Evolutionary conservation across 2,113 vertebrate species (phyloP), one percentile per base, ranked within the genome.

Genomic region (Gobio gobio): DNA sequence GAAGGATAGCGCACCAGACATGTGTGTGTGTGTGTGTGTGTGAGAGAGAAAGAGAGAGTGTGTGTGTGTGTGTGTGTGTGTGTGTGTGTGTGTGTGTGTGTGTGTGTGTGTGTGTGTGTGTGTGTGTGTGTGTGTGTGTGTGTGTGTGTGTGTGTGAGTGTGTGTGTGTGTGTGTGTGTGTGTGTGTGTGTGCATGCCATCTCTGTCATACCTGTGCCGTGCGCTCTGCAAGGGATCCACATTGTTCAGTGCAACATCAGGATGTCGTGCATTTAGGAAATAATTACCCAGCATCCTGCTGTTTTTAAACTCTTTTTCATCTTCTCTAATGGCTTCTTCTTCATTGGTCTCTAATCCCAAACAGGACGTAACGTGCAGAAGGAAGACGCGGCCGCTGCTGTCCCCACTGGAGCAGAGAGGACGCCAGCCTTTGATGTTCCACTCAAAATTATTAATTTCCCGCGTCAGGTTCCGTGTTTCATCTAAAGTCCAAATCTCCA

Each of bases 331-430:
- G 93, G 95, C 91, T 95, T 93, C 95, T 94, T 92, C 95, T 95
- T 96, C 95, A 93, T 96, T 94, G 92, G 91, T 91, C 93, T 94
- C 95, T 94, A 94, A 95, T 96, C 91, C 92, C 92, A 90, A 89
- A 43, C 94, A 99, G 97, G 98, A 98, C 43, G 94, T 97, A 95
- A 97, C 98, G 96, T 97, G 96, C 95, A 97, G 97, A 97, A 97
- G 98, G 94, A 97, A 97, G 96, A 96, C 94, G 93, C 96, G 96
- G 97, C 95, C 96, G 95, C 84, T 96, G 96, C 95, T 96, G 95
- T 95, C 96, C 93, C 73, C 96, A 97, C 80, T 96, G 96, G 97
- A 98, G 97, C 93, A 97, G 97, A 93, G 97, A 98, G 94, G 97
- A 98, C 96, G 97, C 97, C 94, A 92, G 94, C 54, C 90, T 95